Percentiles rank a stretch among this genome's conserved stretches.
Conservation (phyloP, 2,113 vertebrate species). For the Alces alces region DNA sequence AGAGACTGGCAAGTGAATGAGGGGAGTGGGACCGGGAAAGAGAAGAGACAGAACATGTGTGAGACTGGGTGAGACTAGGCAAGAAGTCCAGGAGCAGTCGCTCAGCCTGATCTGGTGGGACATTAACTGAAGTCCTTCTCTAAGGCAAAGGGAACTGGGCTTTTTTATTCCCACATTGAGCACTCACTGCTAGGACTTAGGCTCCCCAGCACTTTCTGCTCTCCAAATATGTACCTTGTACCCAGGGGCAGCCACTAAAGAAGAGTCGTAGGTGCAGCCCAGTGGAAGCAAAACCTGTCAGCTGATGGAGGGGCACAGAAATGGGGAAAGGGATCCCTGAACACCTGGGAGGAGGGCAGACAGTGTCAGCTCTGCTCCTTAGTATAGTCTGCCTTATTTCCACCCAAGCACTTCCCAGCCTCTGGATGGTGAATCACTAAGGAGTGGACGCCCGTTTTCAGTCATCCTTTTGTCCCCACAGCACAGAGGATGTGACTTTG, state of each 20-base stretch:
- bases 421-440: neutral
- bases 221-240: neutral
- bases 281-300: neutral
- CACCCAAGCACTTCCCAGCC: neutral
- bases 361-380: rapidly evolving
- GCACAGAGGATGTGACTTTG: neutral
- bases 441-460: neutral
- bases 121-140: neutral
- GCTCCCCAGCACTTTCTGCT: neutral
- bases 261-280: neutral
- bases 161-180: neutral
- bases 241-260: neutral
- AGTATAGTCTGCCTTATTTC: no score
- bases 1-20: neutral
- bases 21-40: neutral
- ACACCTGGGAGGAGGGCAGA: neutral
- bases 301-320: neutral
- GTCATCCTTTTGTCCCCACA: no score
- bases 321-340: neutral
- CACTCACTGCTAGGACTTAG: no score
- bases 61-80: neutral
- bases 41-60: neutral
- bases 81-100: neutral
- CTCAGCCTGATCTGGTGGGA: neutral
- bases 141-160: neutral